These are phyloP conservation scores for Avahi laniger DNA, from an alignment of 2,797 vertebrate species.

Conservation along the genomic window DNA sequence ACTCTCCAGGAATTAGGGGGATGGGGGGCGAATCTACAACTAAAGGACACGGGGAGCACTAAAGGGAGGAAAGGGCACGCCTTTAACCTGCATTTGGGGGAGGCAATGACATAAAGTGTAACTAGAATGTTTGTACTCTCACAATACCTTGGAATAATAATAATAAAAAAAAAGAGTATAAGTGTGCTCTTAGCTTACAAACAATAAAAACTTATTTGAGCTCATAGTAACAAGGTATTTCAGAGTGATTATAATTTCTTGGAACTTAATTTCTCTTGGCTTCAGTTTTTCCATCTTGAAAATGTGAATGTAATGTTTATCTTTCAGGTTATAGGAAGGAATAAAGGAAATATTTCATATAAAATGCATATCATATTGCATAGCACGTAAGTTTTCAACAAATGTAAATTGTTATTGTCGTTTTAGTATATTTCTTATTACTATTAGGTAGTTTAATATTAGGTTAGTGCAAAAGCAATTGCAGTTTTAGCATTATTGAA, in stretches of 20 bases:
- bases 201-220: neutral
- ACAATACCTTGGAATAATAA: too few species aligned
- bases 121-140: too few species aligned
- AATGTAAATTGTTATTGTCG: neutral
- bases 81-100: too few species aligned
- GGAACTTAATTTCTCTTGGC: neutral
- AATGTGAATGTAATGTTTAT: neutral
- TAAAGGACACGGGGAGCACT: too few species aligned
- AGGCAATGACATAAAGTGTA: too few species aligned
- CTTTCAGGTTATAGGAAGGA: neutral
- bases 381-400: neutral
- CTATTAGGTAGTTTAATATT: neutral
- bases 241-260: neutral
- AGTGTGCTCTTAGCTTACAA: neutral
- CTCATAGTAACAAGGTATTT: neutral
- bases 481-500: too few species aligned
- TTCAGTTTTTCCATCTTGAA: neutral
- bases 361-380: neutral
- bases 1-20: too few species aligned
- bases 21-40: too few species aligned
- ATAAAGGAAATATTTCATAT: neutral
- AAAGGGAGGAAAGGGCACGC: too few species aligned
- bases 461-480: too few species aligned
- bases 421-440: neutral
- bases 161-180: too few species aligned